Base-by-base conservation (phyloP, 2,888 invertebrate genomes). In the Cephus spinipes region DNA sequence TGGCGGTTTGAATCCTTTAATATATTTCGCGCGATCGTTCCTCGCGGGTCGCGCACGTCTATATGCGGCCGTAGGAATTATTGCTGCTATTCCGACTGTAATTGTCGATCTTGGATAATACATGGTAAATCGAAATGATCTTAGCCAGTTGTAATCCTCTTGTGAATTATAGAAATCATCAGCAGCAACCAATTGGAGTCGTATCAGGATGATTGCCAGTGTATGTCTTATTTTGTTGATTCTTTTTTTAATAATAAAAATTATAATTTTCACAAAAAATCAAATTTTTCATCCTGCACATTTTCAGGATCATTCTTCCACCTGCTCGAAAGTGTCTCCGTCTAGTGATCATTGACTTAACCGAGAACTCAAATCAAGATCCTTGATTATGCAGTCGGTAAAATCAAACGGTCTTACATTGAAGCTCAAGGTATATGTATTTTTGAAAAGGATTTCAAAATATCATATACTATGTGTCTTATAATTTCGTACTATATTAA, bases 321-420 rank as follows among this genome's bases (percentile, higher is more conserved):
- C 55, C 55, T 36, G 35, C 78, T 73, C 74, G 76, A 33, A 69
- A 81, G 90, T 91, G 90, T 78, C 90, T 90, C 90, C 90, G 89
- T 85, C 91, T 90, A 81, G 90, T 80, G 90, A 89, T 83, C 85
- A 81, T 81, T 81, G 75, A 83, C 79, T 79, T 84, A 87, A 89
- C 85, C 35, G 9, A 30, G 30, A 15, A 2, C 40, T 6, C 68
- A n/a, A 32, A 68, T 11, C 30, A n/a, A 33, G 69, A n/a, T 77
- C 12, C 34, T 76, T 83, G 82, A 81, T 80, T 79, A 75, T 40
- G 68, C 83, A 23, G 85, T 85, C 85, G 85, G 86, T 85, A 86
- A 86, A 76, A 85, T 85, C 85, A 80, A 73, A 12, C 74, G 74
- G n/a, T 35, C 23, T 4, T 12, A 1, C 23, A 81, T 75, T 40